Evolutionary conservation across 2,113 vertebrate genomes (phyloP).

Genomic region (Sphyrna mokarran): DNA sequence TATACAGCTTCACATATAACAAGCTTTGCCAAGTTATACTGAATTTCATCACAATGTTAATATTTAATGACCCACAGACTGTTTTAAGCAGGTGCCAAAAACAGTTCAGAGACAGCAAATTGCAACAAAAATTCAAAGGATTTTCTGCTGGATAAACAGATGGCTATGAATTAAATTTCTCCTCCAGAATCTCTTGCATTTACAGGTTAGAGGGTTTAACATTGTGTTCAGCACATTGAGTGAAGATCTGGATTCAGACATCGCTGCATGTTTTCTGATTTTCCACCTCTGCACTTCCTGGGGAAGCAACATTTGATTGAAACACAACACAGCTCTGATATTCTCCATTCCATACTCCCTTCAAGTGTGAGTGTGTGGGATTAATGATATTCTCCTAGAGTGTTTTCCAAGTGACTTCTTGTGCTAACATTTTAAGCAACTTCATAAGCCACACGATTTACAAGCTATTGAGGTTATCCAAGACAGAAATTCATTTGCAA

Average conservation of each 20-base stretch:
- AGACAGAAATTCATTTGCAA: not conserved
- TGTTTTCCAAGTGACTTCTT: not conserved
- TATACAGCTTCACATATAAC: not conserved
- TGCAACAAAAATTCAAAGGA: not conserved
- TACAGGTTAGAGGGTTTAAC: not conserved
- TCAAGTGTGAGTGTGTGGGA: not conserved
- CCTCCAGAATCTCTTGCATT: not conserved
- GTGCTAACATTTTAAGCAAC: not conserved
- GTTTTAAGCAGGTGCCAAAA: not conserved
- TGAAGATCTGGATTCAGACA: not conserved
- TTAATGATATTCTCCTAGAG: not conserved
- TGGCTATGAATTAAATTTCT: not conserved
- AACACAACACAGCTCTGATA: not conserved
- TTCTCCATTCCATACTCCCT: not conserved
- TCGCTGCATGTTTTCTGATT: not conserved
- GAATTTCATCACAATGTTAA: not conserved
- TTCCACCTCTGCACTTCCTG: not conserved
- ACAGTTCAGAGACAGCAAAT: not conserved
- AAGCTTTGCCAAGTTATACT: not conserved
- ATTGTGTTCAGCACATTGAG: not conserved
- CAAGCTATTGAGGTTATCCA: not conserved
- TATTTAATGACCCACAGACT: not conserved
- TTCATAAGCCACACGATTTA: not conserved
- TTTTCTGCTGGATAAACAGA: not conserved
- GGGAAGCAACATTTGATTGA: not conserved